A percentile compares a stretch with the other conserved stretches of the same genome.
Conservation (phyloP, 92 coral and sea anemone species). For the Nematostella vectensis region DNA sequence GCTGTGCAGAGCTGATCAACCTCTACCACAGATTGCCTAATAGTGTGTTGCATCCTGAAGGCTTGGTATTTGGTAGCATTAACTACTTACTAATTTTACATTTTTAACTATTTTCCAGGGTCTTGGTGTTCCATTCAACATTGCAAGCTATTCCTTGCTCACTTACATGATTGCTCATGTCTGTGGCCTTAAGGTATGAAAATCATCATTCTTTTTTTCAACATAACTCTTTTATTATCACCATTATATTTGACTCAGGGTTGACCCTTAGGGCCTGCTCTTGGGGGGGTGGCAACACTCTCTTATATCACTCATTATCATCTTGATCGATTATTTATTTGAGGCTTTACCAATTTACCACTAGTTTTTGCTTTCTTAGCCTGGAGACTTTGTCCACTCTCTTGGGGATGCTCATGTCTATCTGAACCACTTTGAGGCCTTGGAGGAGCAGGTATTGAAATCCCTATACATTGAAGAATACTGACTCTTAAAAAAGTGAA, state of each 20-base stretch:
- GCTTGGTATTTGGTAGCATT: too few species aligned
- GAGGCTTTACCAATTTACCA: too few species aligned
- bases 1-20: too few species aligned
- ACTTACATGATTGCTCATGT: constrained; percentile 94
- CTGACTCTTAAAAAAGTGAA: neutral
- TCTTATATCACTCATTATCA: too few species aligned
- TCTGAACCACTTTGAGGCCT: constrained; percentile 76
- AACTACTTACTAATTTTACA: too few species aligned
- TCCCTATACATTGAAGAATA: constrained; percentile 1
- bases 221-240: neutral
- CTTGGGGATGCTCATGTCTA: constrained; percentile 97
- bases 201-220: too few species aligned
- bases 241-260: too few species aligned
- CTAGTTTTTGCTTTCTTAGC: constrained; percentile 28
- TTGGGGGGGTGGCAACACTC: too few species aligned
- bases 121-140: constrained; percentile 93
- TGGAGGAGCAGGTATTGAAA: constrained; percentile 67
- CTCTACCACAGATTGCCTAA: too few species aligned
- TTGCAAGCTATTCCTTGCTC: constrained; percentile 91
- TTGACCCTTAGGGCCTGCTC: too few species aligned
- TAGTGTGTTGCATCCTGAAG: too few species aligned
- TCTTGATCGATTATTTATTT: too few species aligned
- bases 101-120: constrained; percentile 81
- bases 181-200: constrained; percentile 67
- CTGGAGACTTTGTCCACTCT: constrained; percentile 95